Evolutionary conservation across 1,140 invertebrate genomes (phyloP), one percentile per base, ranked within the genome.

Genomic region (Microplitis mediator): DNA sequence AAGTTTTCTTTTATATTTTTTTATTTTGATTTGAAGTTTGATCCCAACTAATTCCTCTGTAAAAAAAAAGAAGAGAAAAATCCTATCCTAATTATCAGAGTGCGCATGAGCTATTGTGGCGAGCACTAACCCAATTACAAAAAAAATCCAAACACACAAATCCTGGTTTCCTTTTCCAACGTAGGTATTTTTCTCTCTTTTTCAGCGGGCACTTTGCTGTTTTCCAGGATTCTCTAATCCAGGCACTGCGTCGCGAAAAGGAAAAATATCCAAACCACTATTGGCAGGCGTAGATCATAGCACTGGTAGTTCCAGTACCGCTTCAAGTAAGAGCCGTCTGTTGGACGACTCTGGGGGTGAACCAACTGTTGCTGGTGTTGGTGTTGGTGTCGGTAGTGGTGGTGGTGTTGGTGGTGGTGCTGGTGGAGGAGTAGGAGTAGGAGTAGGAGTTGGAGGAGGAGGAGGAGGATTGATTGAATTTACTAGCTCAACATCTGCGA

Each of bases 221-320:
- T 94, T 94, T 92, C 93, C 93, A 89, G 93, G 92, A 91, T 91
- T 94, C 91, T 88, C 92, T 92, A 91, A 93, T 93, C 89, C 92
- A 91, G 89, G 92, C 91, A 88, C 91, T 92, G 81, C 91, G 90
- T 89, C 91, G 89, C 88, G 92, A 93, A 92, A 93, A 91, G 91
- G 92, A 91, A 93, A 92, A 92, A 90, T 93, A 89, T 88, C 92
- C 91, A 90, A 93, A 88, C 90, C 92, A 92, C 82, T 93, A 92
- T 84, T 95, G 88, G 91, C 93, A 89, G 89, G 93, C 90, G 89
- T 93, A 89, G 83, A 90, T 45, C 39, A 45, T 81, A 81, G 83
- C 75, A 76, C 84, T 69, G 81, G 82, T 76, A 82, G 85, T 71
- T 85, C 82, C 70, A 89, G 89, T 63, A 85, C 86, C 9, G 87